Evolutionary conservation across 2,888 invertebrate genomes (phyloP).

Genomic region (Prosapia bicincta): DNA sequence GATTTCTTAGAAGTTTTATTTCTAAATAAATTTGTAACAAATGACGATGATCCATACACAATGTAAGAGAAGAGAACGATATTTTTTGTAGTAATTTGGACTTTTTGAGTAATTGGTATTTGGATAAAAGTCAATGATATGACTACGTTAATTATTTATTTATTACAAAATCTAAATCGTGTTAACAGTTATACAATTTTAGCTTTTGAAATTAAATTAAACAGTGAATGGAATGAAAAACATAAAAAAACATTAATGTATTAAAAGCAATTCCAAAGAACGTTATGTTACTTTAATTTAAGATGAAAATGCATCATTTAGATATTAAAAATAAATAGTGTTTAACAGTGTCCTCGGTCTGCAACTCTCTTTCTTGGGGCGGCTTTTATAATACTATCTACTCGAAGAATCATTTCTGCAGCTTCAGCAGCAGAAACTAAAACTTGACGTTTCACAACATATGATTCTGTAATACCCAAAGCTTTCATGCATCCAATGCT

Average conservation of each 20-base stretch:
- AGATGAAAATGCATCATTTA: slow-evolving; percentile 26
- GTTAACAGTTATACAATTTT: neutral
- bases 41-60: too few relatives aligned
- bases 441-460: slow-evolving; percentile 95
- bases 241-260: neutral
- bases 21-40: too few relatives aligned
- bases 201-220: neutral
- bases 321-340: slow-evolving; percentile 20
- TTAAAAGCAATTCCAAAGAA: neutral
- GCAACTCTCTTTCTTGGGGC: slow-evolving; percentile 84
- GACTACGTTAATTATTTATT: neutral
- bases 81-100: too few relatives aligned
- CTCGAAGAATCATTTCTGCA: slow-evolving; percentile 97
- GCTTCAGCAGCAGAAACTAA: slow-evolving; percentile 93
- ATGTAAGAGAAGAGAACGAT: too few relatives aligned
- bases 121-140: too few relatives aligned
- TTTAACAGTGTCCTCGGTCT: slow-evolving; percentile 80
- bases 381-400: slow-evolving; percentile 93
- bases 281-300: too few relatives aligned
- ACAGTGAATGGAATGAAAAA: neutral
- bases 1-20: too few relatives aligned
- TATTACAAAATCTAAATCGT: neutral
- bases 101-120: too few relatives aligned
- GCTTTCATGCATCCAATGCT: slow-evolving; percentile 84
- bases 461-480: slow-evolving; percentile 94